Evolutionary conservation across 2,797 vertebrate species (phyloP).

Genomic region (Callimico goeldii): DNA sequence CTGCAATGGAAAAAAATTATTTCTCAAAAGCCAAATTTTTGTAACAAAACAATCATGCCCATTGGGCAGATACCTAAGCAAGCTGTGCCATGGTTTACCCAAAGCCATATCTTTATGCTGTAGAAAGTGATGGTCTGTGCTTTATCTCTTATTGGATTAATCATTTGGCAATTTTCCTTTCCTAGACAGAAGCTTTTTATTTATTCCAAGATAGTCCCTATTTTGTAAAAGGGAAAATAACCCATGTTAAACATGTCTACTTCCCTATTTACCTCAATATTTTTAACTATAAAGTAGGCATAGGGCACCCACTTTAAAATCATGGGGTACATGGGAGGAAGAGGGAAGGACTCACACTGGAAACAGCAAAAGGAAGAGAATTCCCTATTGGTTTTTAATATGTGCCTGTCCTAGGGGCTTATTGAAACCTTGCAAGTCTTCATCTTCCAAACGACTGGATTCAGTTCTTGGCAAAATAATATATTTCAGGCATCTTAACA

Average conservation of each 20-base stretch:
- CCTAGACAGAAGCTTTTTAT: not conserved
- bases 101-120: not conserved
- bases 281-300: not conserved
- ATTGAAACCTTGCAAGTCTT: not conserved
- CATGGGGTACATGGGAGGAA: not conserved
- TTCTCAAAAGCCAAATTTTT: constrained; percentile 32
- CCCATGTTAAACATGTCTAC: not conserved
- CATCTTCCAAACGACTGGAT: not conserved
- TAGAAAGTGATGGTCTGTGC: not conserved
- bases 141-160: not conserved
- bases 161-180: not conserved
- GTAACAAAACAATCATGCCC: not conserved
- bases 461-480: not conserved
- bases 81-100: not conserved
- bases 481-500: not conserved
- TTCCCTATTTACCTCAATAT: not conserved
- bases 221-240: not conserved
- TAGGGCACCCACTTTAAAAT: not conserved
- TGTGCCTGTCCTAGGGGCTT: not conserved
- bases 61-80: not conserved
- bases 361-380: not conserved
- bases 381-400: not conserved
- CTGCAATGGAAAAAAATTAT: not conserved
- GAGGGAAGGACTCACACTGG: not conserved
- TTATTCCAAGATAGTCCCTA: not conserved